Conservation (phyloP, 2,113 vertebrate species). For the Lonchura striata region DNA sequence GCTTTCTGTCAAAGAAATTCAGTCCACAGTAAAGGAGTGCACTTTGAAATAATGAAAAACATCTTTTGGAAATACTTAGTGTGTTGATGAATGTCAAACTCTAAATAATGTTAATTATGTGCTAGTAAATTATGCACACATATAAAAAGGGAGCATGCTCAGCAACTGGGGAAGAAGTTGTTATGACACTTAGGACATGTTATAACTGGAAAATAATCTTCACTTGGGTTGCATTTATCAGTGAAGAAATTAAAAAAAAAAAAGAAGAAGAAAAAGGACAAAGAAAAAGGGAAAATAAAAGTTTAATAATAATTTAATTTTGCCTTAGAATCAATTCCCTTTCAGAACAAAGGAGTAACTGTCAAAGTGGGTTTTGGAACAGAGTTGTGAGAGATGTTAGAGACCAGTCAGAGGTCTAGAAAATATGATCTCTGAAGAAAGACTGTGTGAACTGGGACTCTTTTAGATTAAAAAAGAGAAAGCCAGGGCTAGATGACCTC, state of each 20-base stretch:
- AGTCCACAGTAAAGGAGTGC: background rate
- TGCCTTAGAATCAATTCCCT: background rate
- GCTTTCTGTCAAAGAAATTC: background rate
- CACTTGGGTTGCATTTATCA: background rate
- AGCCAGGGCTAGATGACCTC: background rate
- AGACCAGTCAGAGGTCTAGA: constrained; percentile 11
- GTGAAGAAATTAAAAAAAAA: background rate
- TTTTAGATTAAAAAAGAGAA: constrained; percentile 17
- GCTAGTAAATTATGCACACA: background rate
- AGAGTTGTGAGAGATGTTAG: background rate
- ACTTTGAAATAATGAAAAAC: background rate
- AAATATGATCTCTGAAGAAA: constrained; percentile 17
- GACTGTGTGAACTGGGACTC: background rate
- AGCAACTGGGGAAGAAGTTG: background rate
- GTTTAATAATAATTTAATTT: background rate
- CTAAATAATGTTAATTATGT: background rate
- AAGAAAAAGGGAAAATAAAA: background rate
- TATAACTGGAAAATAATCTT: background rate
- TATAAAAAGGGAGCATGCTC: background rate
- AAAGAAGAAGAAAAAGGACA: background rate
- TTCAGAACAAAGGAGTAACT: background rate
- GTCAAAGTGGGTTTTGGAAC: background rate
- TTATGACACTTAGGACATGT: background rate
- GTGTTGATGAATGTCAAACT: background rate
- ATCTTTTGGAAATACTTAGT: background rate